phyloP scores from a whole-genome alignment of 2,888 invertebrate genomes.

The Calameuta filiformis region DNA sequence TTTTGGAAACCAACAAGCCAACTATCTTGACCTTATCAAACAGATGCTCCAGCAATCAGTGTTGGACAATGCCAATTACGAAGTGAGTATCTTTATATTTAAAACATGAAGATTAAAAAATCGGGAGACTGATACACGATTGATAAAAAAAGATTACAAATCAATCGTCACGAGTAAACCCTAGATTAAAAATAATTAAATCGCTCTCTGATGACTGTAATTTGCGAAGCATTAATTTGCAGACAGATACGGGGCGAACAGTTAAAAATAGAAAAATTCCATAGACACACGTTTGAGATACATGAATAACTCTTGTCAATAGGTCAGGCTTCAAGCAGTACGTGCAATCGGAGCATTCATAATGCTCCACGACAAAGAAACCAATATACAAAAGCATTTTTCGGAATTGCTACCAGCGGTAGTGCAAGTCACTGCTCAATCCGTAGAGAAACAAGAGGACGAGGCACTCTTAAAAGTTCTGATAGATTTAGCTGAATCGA shows the following conservation, averaged over 20 bases:
- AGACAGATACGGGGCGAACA: slow-evolving; percentile 73
- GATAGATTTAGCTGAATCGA: slow-evolving; percentile 92
- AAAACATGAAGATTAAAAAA: slow-evolving; percentile 14
- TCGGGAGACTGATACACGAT: slow-evolving; percentile 57
- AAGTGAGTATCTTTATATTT: slow-evolving; percentile 64
- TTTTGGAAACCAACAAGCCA: slow-evolving; percentile 94
- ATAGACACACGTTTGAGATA: slow-evolving; percentile 3
- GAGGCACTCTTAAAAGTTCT: slow-evolving; percentile 92
- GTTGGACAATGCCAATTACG: slow-evolving; percentile 77
- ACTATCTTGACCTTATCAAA: slow-evolving; percentile 92
- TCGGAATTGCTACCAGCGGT: slow-evolving; percentile 84
- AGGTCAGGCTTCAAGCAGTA: slow-evolving; percentile 83
- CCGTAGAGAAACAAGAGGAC: slow-evolving; percentile 86
- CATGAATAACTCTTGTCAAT: neutral
- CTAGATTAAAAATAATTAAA: slow-evolving; percentile 48
- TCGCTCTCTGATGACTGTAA: slow-evolving; percentile 71
- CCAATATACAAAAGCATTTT: slow-evolving; percentile 89
- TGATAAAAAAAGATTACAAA: slow-evolving; percentile 21
- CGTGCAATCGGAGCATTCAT: slow-evolving; percentile 90
- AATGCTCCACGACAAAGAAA: slow-evolving; percentile 92
- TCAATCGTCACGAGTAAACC: slow-evolving; percentile 66
- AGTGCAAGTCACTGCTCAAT: slow-evolving; percentile 82
- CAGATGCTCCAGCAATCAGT: slow-evolving; percentile 91
- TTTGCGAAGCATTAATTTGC: slow-evolving; percentile 68
- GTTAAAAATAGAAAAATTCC: neutral